Evolutionary conservation across 64 coral and sea anemone genomes (phyloP).

Genomic region (Hydrozoanthus tunicans): DNA sequence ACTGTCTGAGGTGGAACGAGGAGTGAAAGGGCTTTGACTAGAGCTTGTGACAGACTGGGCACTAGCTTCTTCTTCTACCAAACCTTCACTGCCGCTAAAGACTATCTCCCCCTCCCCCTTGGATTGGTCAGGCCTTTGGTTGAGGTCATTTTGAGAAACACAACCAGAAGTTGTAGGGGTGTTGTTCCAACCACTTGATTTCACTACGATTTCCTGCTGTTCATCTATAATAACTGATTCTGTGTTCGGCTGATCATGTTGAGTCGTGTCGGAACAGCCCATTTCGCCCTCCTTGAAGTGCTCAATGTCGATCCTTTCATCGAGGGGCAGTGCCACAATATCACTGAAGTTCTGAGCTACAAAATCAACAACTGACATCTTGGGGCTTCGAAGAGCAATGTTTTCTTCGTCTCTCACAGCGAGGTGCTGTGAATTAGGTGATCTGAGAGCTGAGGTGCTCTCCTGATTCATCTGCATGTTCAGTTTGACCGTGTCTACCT

Average conservation of each 20-base stretch:
- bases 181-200: no score
- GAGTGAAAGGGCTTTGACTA: background rate
- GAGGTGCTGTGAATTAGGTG: no score
- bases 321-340: background rate
- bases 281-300: background rate
- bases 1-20: background rate
- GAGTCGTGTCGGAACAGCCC: background rate
- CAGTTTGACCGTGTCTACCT: background rate
- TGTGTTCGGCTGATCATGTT: background rate
- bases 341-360: conserved; percentile 50
- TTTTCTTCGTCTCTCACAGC: background rate
- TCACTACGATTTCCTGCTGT: background rate
- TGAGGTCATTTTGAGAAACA: background rate
- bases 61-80: background rate
- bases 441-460: background rate
- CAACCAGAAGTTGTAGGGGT: background rate
- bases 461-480: background rate
- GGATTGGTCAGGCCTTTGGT: background rate
- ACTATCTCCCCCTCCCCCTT: no score
- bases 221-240: background rate
- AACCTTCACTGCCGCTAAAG: background rate
- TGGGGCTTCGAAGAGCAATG: conserved; percentile 4
- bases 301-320: no score
- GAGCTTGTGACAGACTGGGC: background rate
- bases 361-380: conserved; percentile 32